Percentiles rank a stretch among this genome's conserved stretches.
Evolutionary conservation across 2,113 vertebrate genomes (phyloP).

Genomic region (Lophura nycthemera): DNA sequence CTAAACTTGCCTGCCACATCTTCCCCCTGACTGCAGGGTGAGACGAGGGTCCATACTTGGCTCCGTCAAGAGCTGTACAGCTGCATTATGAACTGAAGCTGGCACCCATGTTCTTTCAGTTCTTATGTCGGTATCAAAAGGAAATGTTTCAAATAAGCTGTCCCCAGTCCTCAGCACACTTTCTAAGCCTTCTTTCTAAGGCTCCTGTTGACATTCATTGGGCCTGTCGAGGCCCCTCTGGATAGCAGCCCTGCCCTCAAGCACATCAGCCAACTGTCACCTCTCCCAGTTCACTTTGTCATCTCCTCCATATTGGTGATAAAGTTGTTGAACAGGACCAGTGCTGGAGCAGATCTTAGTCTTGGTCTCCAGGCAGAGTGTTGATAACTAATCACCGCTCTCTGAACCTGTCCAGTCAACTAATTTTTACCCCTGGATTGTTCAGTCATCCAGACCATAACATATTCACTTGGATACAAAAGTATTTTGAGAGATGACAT

Average conservation of each 20-base stretch:
- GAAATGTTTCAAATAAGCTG: background rate
- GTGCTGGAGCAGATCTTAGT: background rate
- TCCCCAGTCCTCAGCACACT: background rate
- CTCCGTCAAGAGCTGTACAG: background rate
- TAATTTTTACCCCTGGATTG: background rate
- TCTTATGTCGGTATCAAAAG: background rate
- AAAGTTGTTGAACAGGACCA: background rate
- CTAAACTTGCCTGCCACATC: background rate
- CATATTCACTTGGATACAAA: background rate
- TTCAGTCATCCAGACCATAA: rapidly evolving
- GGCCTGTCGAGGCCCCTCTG: rapidly evolving
- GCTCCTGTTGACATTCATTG: background rate
- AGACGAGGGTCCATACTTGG: background rate
- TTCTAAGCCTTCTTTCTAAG: background rate
- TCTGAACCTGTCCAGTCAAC: background rate
- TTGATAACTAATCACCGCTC: background rate
- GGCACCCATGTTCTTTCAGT: background rate
- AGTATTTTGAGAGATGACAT: background rate
- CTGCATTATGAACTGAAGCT: background rate
- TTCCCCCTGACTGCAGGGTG: background rate
- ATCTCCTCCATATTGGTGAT: background rate
- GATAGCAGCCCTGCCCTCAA: background rate
- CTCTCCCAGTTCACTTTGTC: background rate
- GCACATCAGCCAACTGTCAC: rapidly evolving
- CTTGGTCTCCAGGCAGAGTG: background rate